phyloP scores from a whole-genome alignment of 2,888 invertebrate genomes.

The Lasioglossum leucozonium region DNA sequence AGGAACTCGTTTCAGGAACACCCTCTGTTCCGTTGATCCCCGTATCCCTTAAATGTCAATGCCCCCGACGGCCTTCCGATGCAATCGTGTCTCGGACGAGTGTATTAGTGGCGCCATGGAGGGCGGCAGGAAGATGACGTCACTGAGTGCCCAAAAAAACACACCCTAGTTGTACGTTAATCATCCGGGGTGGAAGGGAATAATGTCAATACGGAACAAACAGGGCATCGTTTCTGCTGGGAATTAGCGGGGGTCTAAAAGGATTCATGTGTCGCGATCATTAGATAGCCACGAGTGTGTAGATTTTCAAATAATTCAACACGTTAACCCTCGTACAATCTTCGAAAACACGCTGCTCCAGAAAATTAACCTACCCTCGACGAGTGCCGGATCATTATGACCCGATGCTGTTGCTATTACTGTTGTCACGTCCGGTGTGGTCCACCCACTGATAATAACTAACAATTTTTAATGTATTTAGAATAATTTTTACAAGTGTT shows the following conservation, averaged over 20 bases:
- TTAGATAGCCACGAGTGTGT: not conserved
- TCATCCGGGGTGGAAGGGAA: conserved; percentile 20
- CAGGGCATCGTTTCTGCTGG: not conserved
- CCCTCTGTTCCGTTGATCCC: conserved; percentile 42
- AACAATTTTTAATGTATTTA: too few species aligned
- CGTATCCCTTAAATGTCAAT: conserved; percentile 37
- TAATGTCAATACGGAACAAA: conserved; percentile 4
- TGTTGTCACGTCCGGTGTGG: too few species aligned
- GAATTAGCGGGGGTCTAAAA: not conserved
- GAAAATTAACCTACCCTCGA: not conserved
- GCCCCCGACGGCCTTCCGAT: conserved; percentile 24
- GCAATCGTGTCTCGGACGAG: conserved; percentile 17
- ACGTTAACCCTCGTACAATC: not conserved
- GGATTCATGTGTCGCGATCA: not conserved
- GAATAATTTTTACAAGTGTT: too few species aligned
- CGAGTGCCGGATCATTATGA: not conserved
- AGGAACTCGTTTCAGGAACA: not conserved
- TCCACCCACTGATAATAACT: too few species aligned
- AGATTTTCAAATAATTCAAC: not conserved
- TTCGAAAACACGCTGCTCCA: not conserved
- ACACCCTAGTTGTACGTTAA: conserved; percentile 38
- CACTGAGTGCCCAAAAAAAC: conserved; percentile 51
- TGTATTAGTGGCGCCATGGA: conserved; percentile 54
- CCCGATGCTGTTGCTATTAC: too few species aligned
- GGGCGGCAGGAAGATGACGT: conserved; percentile 58